These are phyloP conservation scores for Leptopilina syphax DNA, from an alignment of 2,888 invertebrate species.

Conservation along the genomic window DNA sequence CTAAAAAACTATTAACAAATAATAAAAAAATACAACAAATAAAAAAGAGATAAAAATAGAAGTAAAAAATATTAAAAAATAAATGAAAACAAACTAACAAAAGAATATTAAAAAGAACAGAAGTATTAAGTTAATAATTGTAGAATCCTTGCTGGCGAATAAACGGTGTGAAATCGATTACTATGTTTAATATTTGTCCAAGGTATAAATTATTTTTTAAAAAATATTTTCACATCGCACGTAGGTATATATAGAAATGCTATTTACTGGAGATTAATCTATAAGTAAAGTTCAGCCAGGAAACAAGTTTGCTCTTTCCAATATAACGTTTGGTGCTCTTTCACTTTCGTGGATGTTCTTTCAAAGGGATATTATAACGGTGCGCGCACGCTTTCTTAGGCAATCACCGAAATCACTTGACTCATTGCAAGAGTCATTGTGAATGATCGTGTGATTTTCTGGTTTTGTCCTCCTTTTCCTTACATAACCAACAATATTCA, in stretches of 20 bases:
- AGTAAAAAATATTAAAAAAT: background rate
- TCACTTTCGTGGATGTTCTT: conserved; percentile 40
- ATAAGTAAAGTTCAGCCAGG: conserved; percentile 26
- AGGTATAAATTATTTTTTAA: background rate
- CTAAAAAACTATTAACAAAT: too few relatives aligned
- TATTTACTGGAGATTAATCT: conserved; percentile 1
- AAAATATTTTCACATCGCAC: conserved; percentile 7
- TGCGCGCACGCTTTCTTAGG: conserved; percentile 31
- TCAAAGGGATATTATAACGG: conserved; percentile 11
- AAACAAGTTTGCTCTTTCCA: conserved; percentile 33
- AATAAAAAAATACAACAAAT: too few relatives aligned
- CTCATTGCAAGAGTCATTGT: conserved; percentile 5
- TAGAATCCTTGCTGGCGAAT: background rate
- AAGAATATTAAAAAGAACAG: too few relatives aligned
- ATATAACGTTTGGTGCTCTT: conserved; percentile 13
- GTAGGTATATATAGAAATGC: background rate
- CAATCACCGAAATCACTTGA: conserved; percentile 40
- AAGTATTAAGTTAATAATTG: background rate
- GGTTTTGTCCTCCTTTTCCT: background rate
- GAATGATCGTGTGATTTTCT: conserved; percentile 23
- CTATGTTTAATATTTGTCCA: background rate
- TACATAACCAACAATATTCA: conserved; percentile 4
- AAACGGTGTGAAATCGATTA: conserved; percentile 30
- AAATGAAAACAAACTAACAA: background rate
- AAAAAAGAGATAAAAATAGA: too few relatives aligned